phyloP scores from a whole-genome alignment of 2,888 invertebrate genomes.

The Incurvaria masculella region DNA sequence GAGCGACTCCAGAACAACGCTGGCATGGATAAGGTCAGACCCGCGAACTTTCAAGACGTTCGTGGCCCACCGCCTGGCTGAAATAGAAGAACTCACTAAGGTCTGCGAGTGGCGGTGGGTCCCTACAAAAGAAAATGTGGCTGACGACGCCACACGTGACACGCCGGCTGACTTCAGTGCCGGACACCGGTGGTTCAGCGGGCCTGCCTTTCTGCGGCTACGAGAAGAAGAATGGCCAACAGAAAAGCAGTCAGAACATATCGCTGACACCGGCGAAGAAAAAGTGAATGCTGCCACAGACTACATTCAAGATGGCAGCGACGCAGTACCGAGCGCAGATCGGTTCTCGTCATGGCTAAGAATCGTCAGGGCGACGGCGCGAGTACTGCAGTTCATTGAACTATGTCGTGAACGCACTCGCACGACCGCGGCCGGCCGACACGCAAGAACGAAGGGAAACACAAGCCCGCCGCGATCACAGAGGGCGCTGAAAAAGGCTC shows the following conservation, averaged over 20 bases:
- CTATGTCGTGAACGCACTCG: background rate
- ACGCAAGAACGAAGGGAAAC: background rate
- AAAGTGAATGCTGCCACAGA: background rate
- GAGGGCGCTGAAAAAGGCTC: background rate
- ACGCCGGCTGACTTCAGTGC: slow-evolving; percentile 1
- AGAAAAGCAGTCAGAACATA: background rate
- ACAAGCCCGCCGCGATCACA: background rate
- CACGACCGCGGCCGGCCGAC: background rate
- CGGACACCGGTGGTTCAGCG: background rate
- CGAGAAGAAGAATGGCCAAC: background rate
- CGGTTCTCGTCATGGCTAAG: slow-evolving; percentile 3
- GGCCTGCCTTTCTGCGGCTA: background rate
- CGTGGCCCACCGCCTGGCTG: too few relatives aligned
- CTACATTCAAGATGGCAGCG: background rate
- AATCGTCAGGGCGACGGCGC: slow-evolving; percentile 1
- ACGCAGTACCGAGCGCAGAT: background rate
- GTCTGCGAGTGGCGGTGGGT: too few relatives aligned
- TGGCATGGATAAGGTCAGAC: too few relatives aligned
- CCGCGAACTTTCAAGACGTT: too few relatives aligned
- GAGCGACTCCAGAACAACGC: too few relatives aligned
- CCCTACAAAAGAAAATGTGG: too few relatives aligned
- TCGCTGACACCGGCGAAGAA: background rate
- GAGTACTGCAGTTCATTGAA: slow-evolving; percentile 2
- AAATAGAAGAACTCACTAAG: too few relatives aligned
- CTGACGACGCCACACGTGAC: slow-evolving; percentile 10